Evolutionary conservation across 2,888 invertebrate species (phyloP).

Genomic region (Epinotia bilunana): DNA sequence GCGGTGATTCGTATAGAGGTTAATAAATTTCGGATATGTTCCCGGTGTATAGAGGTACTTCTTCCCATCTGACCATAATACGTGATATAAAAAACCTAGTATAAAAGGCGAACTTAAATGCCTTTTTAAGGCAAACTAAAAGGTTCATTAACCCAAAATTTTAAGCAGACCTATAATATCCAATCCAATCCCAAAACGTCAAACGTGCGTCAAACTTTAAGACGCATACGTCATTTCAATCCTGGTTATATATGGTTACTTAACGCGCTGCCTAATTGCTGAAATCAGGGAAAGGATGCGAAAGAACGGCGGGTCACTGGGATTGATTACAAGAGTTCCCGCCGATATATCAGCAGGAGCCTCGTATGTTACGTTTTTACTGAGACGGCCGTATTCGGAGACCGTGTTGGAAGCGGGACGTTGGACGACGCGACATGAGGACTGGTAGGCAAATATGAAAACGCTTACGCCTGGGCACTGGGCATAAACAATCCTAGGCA

Average conservation of each 20-base stretch:
- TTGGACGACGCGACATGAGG: too few relatives aligned
- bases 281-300: slow-evolving; percentile 31
- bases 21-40: too few relatives aligned
- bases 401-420: not conserved
- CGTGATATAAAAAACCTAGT: not conserved
- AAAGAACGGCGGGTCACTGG: slow-evolving; percentile 45
- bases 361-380: slow-evolving; percentile 65
- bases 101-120: not conserved
- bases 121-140: slow-evolving; percentile 4
- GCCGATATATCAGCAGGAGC: slow-evolving; percentile 63
- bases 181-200: not conserved
- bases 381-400: slow-evolving; percentile 29
- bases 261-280: slow-evolving; percentile 25
- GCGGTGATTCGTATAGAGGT: too few relatives aligned
- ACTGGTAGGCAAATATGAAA: too few relatives aligned
- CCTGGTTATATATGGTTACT: not conserved
- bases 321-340: slow-evolving; percentile 60
- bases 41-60: too few relatives aligned
- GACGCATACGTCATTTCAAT: not conserved
- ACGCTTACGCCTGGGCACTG: too few relatives aligned
- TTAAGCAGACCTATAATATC: not conserved
- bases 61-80: too few relatives aligned
- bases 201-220: not conserved
- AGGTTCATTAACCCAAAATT: slow-evolving; percentile 7
- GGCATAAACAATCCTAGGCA: too few relatives aligned